Percentiles rank a stretch among this genome's conserved stretches.
These are phyloP conservation scores for Tuta absoluta DNA, from an alignment of 2,888 invertebrate species.

Conservation along the genomic window DNA sequence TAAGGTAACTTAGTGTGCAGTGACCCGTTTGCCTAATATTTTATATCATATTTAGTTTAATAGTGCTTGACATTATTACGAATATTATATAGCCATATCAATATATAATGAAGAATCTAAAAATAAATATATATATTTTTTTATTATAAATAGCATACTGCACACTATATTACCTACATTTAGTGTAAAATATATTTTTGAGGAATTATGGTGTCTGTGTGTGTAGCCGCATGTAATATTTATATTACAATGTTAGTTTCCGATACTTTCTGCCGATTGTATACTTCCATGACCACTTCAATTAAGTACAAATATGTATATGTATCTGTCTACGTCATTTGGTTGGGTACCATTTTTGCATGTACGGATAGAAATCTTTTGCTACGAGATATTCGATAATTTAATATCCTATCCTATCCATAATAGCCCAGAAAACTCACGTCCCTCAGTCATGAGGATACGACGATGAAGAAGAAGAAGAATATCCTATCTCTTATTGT, in stretches of 20 bases:
- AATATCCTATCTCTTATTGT: too few relatives aligned
- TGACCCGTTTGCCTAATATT: neutral
- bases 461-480: too few relatives aligned
- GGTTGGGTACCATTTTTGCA: neutral
- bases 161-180: neutral
- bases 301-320: constrained; percentile 56
- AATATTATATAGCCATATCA: neutral
- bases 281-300: constrained; percentile 52
- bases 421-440: too few relatives aligned
- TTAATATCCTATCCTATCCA: too few relatives aligned
- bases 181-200: constrained; percentile 17
- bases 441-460: too few relatives aligned
- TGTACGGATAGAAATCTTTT: too few relatives aligned
- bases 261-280: constrained; percentile 13
- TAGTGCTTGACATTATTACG: neutral
- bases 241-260: constrained; percentile 27
- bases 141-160: neutral
- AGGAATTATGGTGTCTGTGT: constrained; percentile 29
- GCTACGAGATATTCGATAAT: too few relatives aligned
- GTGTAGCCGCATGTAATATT: constrained; percentile 30
- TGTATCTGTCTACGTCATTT: neutral
- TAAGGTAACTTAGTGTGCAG: neutral
- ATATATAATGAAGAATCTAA: neutral
- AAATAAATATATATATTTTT: neutral
- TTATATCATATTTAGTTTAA: neutral